Evolutionary conservation across 2,888 invertebrate species (phyloP), one percentile per base, ranked within the genome.

Genomic region (Melieria picta): DNA sequence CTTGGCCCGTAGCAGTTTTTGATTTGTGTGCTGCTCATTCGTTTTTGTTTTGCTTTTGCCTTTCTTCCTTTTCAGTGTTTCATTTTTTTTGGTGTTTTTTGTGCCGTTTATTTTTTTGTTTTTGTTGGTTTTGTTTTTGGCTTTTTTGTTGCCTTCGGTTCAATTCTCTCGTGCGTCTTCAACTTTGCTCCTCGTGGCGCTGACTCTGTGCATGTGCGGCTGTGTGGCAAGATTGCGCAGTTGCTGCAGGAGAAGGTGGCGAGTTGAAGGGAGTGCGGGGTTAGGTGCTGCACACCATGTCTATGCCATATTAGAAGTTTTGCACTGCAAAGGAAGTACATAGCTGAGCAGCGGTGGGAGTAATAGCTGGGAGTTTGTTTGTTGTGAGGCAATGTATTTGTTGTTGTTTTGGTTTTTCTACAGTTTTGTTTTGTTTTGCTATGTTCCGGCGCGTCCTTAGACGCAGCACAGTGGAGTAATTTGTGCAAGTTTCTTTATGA

Each of bases 1-100:
- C 82, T 80, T 84, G 72, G 77, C 85, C 81, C 75, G 48, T 76
- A 82, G 86, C 76, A 81, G 81, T 82, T 82, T 85, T 82, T 84
- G 86, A 85, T 86, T 86, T 80, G 79, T 82, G 78, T 81, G 77
- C 80, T 74, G 71, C 78, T 79, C 77, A 77, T 79, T 78, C 76
- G 75, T 77, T 77, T 75, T 78, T 76, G 77, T 78, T 78, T 76
- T 79, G 58, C 57, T n/a, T 9, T 63, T 63, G 46, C 55, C 16
- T 50, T 66, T 66, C 61, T 62, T 62, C 55, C 45, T 65, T 64
- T 45, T 5, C 13, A 13, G 52, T 65, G 58, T 67, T 52, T 16
- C 48, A 52, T 63, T 64, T 67, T 50, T 64, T 60, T 63, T 58
- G n/a, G n/a, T 10, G 16, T 55, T 69, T 58, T 57, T 56, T 50